Evolutionary conservation across 2,797 vertebrate species (phyloP), one percentile per base, ranked within the genome.

Genomic region (Babyrousa celebensis): DNA sequence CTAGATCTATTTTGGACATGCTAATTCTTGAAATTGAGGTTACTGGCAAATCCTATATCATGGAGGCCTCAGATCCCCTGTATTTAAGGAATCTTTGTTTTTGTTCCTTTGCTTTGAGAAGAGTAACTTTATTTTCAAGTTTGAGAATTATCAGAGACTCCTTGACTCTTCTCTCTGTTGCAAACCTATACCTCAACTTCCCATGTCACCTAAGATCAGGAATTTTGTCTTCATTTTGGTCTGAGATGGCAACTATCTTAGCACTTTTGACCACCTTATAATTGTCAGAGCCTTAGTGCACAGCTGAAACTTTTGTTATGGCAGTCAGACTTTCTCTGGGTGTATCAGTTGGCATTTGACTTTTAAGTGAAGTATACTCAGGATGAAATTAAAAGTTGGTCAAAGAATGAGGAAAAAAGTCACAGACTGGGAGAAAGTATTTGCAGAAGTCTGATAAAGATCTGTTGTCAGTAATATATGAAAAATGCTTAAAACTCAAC

Each of bases 71-170:
- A 79, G 20, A 68, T 74, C 4, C 60, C 5, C 20, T 82, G 18
- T 43, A 84, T 80, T 85, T 94, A 84, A 82, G n/a, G 72, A 95
- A 79, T 75, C 68, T 54, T 60, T 83, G 15, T n/a, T 36, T 83
- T 93, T 23, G 18, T 36, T 71, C 8, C 21, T 71, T 2, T 88
- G 67, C n/a, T 72, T 94, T 77, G 48, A 84, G 48, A 63, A 94
- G 11, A 91, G 6, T 36, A 58, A 68, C 7, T 89, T 60, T 32
- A 54, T 93, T 87, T 91, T 43, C 36, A 78, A 70, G 4, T 58
- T 68, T 72, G 52, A 88, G 62, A 56, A 72, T 18, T 84, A 15
- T 8, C 12, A 60, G 67, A 58, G 27, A 87, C 18, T 75, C 27
- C 62, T 88, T 82, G 25, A 62, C 6, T 70, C 32, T 85, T 36